Conservation (phyloP, 2,113 vertebrate species). For the Phalacrocorax pelagicus region DNA sequence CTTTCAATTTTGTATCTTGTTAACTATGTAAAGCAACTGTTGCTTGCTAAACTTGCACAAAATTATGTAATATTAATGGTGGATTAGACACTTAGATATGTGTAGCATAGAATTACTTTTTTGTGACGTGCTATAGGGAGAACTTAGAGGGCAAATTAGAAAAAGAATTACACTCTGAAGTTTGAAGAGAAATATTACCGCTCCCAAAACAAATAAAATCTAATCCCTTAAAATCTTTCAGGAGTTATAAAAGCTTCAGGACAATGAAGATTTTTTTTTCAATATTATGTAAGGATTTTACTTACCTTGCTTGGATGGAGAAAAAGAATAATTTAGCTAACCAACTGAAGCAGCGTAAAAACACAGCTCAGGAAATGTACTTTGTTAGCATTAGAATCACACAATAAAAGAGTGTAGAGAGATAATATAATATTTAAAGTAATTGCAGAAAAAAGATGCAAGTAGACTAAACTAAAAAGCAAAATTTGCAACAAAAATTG, state of each 20-base stretch:
- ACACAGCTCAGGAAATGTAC: not conserved
- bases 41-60: not conserved
- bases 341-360: not conserved
- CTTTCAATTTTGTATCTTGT: not conserved
- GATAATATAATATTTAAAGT: not conserved
- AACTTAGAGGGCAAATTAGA: not conserved
- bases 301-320: not conserved
- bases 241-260: not conserved
- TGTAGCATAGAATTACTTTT: not conserved
- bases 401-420: not conserved
- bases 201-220: not conserved
- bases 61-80: not conserved
- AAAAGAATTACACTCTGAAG: not conserved
- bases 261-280: not conserved
- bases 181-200: not conserved
- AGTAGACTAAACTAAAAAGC: not conserved
- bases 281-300: not conserved
- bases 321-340: not conserved
- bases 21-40: not conserved
- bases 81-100: not conserved
- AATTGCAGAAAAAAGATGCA: not conserved
- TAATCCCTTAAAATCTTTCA: not conserved
- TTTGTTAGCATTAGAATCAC: not conserved
- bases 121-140: not conserved
- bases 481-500: not conserved